Evolutionary conservation across 2,797 vertebrate genomes (phyloP).

Genomic region (Siniperca undulata): DNA sequence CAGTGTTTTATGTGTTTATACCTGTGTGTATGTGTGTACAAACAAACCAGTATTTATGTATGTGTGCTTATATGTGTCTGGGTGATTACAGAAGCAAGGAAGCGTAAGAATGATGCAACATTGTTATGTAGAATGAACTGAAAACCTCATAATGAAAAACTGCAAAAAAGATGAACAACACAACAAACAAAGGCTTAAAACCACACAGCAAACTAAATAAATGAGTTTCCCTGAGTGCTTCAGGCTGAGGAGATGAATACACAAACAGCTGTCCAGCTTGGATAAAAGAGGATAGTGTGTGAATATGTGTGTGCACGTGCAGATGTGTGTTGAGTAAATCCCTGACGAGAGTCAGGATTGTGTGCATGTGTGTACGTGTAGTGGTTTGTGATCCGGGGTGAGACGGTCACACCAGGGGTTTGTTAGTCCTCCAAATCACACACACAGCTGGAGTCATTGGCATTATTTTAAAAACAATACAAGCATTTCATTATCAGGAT

Average conservation of each 20-base stretch:
- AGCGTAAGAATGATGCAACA: constrained; percentile 21
- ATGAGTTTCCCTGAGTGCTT: constrained; percentile 44
- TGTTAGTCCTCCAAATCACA: constrained; percentile 41
- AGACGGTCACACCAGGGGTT: constrained; percentile 14
- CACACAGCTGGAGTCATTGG: constrained; percentile 30
- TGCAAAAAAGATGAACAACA: constrained; percentile 9
- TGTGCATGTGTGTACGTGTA: constrained; percentile 26
- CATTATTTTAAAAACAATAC: constrained; percentile 27
- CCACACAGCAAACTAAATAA: constrained; percentile 44
- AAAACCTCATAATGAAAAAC: constrained; percentile 35
- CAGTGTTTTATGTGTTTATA: not conserved
- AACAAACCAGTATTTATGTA: not conserved
- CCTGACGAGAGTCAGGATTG: constrained; percentile 30
- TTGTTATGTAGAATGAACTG: constrained; percentile 12
- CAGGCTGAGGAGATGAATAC: constrained; percentile 46
- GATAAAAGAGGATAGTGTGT: constrained; percentile 54
- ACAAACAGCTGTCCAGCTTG: constrained; percentile 68
- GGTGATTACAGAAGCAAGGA: not conserved
- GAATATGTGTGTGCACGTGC: constrained; percentile 35
- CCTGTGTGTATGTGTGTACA: not conserved
- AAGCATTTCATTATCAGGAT: constrained; percentile 15
- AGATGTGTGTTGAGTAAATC: constrained; percentile 59
- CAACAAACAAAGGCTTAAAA: constrained; percentile 41
- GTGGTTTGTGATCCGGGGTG: constrained; percentile 17
- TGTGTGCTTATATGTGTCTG: not conserved